phyloP scores from a whole-genome alignment of 2,797 vertebrate species.

The Luscinia luscinia region DNA sequence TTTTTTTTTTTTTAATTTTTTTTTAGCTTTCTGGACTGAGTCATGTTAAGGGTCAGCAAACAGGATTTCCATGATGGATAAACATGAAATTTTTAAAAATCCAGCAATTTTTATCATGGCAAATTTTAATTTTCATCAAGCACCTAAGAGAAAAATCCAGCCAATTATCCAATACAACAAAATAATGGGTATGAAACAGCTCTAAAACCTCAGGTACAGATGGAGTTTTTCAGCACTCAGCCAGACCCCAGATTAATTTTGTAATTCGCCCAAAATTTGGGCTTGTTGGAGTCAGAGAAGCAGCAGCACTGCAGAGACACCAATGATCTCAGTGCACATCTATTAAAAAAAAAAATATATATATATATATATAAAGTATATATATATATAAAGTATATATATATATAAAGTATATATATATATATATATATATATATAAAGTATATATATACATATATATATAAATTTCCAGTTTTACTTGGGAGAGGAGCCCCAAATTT shows the following conservation, averaged over 20 bases:
- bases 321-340: background rate
- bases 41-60: background rate
- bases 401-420: too few species aligned
- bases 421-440: too few species aligned
- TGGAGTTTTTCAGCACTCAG: background rate
- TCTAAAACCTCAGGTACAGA: background rate
- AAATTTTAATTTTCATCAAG: background rate
- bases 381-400: too few species aligned
- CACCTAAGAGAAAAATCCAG: background rate
- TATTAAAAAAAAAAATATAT: too few species aligned
- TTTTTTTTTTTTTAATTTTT: too few species aligned
- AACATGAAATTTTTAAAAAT: background rate
- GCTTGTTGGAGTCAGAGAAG: background rate
- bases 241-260: background rate
- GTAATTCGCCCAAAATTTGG: background rate
- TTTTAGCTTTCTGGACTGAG: background rate
- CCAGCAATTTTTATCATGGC: accelerated
- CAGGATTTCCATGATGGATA: background rate
- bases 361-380: too few species aligned
- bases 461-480: background rate
- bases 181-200: background rate
- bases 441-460: too few species aligned
- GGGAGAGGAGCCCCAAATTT: background rate
- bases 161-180: background rate
- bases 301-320: background rate